Evolutionary conservation across 2,797 vertebrate species (phyloP).

Genomic region (Schizopygopsis malacanthus): DNA sequence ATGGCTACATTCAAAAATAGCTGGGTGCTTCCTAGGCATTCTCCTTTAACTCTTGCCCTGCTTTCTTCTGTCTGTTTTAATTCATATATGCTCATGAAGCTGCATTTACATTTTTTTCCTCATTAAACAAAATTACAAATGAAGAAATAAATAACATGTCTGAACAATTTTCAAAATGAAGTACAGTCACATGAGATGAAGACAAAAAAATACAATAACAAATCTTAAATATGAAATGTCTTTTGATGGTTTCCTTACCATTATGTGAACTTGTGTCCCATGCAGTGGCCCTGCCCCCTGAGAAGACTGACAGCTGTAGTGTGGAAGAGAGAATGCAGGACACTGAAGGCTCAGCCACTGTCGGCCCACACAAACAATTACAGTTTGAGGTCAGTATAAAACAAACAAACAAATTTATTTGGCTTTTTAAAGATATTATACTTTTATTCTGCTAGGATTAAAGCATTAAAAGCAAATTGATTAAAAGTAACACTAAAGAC

Average conservation of each 20-base stretch:
- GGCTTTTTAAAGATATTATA: background rate
- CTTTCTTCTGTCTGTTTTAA: background rate
- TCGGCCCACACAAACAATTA: conserved; percentile 89
- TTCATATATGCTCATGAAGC: background rate
- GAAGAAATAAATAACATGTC: background rate
- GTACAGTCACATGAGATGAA: background rate
- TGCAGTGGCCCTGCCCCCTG: conserved; percentile 93
- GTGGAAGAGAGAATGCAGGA: conserved; percentile 90
- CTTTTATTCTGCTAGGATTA: background rate
- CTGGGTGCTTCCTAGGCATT: background rate
- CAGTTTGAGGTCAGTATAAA: conserved; percentile 93
- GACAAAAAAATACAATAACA: background rate
- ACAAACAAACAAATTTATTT: background rate
- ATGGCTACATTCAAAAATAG: conserved; percentile 10
- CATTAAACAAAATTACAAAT: background rate
- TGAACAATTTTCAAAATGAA: background rate
- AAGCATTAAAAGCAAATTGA: background rate
- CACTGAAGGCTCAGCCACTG: conserved; percentile 79
- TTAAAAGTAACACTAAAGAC: background rate
- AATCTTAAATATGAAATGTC: background rate
- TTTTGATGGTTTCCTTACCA: conserved; percentile 56
- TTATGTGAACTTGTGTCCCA: conserved; percentile 35
- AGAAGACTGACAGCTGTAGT: conserved; percentile 89
- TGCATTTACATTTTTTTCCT: background rate
- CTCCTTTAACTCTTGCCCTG: background rate